Evolutionary conservation across 1,140 invertebrate species (phyloP).

Genomic region (Pomacea maculata): DNA sequence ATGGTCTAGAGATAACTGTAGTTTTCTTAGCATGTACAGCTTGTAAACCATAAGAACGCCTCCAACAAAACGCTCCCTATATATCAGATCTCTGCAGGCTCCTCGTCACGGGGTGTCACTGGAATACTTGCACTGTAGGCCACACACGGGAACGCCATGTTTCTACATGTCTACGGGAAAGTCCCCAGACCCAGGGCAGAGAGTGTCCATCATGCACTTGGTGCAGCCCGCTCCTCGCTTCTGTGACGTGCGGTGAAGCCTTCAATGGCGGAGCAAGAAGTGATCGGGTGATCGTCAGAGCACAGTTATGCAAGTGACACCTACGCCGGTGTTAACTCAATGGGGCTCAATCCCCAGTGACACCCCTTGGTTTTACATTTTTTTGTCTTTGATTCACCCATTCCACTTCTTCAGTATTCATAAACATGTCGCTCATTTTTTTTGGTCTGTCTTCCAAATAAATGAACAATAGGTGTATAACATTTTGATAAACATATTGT

Average conservation of each 20-base stretch:
- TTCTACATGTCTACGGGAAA: constrained; percentile 41
- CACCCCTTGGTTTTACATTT: constrained; percentile 11
- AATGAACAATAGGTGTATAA: too few relatives aligned
- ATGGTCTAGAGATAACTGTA: too few relatives aligned
- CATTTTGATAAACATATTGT: too few relatives aligned
- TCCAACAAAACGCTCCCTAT: too few relatives aligned
- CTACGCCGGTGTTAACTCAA: constrained; percentile 35
- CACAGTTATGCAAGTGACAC: constrained; percentile 50
- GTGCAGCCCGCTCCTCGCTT: constrained; percentile 15
- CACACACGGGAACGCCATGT: constrained; percentile 33
- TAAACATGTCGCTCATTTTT: background rate
- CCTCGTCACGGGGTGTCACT: constrained; percentile 13
- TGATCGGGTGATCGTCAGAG: constrained; percentile 36
- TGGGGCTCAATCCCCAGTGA: constrained; percentile 44
- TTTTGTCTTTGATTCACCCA: background rate
- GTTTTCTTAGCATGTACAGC: too few relatives aligned
- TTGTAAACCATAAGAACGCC: too few relatives aligned
- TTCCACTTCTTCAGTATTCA: background rate
- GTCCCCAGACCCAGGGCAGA: constrained; percentile 50
- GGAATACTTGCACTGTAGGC: constrained; percentile 36
- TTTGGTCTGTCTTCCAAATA: constrained; percentile 3
- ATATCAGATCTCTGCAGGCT: background rate
- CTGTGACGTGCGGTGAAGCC: constrained; percentile 31
- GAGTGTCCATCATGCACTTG: constrained; percentile 27
- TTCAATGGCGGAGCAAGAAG: constrained; percentile 28